Conservation (phyloP, 2,888 invertebrate species). For the Synanthedon myopaeformis region DNA sequence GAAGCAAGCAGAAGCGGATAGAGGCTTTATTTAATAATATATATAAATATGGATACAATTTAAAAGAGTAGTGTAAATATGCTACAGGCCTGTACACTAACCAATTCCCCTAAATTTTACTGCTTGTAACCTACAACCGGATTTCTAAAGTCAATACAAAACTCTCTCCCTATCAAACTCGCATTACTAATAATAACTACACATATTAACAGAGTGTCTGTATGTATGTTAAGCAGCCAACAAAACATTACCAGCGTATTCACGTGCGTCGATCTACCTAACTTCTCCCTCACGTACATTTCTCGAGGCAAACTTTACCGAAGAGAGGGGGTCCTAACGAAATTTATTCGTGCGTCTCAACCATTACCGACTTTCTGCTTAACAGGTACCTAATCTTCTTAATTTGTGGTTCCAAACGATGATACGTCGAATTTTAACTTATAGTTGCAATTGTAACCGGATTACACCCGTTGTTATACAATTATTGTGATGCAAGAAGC, state of each 20-base stretch:
- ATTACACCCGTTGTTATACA: too few species aligned
- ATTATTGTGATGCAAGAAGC: too few species aligned
- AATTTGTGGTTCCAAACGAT: slow-evolving; percentile 10
- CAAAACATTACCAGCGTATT: slow-evolving; percentile 16
- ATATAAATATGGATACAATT: too few species aligned
- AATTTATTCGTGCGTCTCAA: slow-evolving; percentile 19
- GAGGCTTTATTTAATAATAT: too few species aligned
- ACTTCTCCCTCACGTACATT: slow-evolving; percentile 28
- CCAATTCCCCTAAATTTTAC: too few species aligned
- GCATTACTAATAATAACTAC: not conserved
- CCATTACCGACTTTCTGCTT: slow-evolving; percentile 17
- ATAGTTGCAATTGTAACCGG: slow-evolving; percentile 7
- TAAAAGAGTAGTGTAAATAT: too few species aligned
- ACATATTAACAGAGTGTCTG: not conserved
- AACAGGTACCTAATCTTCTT: slow-evolving; percentile 16
- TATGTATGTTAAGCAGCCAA: not conserved
- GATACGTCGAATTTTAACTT: slow-evolving; percentile 9
- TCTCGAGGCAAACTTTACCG: slow-evolving; percentile 7
- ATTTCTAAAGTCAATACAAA: too few species aligned
- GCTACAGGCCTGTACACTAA: too few species aligned
- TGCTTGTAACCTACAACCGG: too few species aligned
- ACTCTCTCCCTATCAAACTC: not conserved
- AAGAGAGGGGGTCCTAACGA: slow-evolving; percentile 12
- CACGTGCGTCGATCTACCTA: slow-evolving; percentile 19
- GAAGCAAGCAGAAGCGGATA: too few species aligned